A percentile compares a stretch with the other conserved stretches of the same genome.
Evolutionary conservation across 2,797 vertebrate genomes (phyloP).

Genomic region (Bufotes viridis): DNA sequence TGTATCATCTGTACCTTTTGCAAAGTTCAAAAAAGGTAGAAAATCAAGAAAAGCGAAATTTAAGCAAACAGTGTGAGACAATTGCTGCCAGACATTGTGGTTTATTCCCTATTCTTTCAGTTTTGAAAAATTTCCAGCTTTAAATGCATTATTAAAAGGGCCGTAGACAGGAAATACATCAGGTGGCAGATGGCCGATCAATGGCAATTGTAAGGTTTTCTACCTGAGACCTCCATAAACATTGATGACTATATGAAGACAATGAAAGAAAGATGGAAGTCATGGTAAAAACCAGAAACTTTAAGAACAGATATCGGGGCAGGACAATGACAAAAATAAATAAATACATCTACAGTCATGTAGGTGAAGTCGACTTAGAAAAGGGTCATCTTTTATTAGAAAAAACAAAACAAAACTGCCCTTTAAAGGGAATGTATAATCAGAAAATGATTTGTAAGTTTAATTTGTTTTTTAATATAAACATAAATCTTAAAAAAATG

Average conservation of each 20-base stretch:
- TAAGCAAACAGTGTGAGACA: not conserved
- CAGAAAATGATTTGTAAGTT: no score
- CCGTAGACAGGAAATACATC: not conserved
- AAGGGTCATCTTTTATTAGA: no score
- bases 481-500: no score
- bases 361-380: no score
- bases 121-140: not conserved
- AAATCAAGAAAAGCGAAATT: not conserved
- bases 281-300: not conserved
- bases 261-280: not conserved
- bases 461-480: no score
- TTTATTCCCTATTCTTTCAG: not conserved
- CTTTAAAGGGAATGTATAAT: no score
- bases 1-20: slow-evolving; percentile 5
- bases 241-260: not conserved
- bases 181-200: not conserved
- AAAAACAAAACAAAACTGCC: no score
- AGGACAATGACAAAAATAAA: no score
- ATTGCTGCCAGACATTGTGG: not conserved
- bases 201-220: not conserved
- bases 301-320: no score
- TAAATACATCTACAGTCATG: no score
- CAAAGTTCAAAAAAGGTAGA: slow-evolving; percentile 14
- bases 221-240: not conserved
- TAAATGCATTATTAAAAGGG: not conserved